Base-by-base conservation (phyloP, 2,113 vertebrate species). In the Plectropomus leopardus region DNA sequence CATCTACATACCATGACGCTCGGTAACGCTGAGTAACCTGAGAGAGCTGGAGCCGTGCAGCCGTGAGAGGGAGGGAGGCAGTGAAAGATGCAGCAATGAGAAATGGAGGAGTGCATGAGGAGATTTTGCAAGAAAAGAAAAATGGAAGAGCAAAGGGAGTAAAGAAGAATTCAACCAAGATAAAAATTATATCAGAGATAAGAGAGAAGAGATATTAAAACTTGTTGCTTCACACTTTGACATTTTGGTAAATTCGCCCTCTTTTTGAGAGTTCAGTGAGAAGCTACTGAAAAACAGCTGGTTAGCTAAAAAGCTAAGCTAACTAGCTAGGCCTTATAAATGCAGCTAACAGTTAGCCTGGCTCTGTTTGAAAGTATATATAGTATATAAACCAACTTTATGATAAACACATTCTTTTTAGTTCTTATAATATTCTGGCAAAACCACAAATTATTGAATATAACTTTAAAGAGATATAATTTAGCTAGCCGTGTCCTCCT, bases 21-120 rank as follows among this genome's bases (percentile, higher is more conserved):
- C 55, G 44, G 89, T 83, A 89, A 91, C 81, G 65, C 76, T 28
- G 61, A 76, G 89, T 80, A 91, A 93, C 86, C 89, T 80, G 88
- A 93, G 86, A 88, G 72, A 87, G 71, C 51, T 1, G 69, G 65
- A 92, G 71, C 26, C 88, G 81, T 78, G 74, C 76, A 77, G 47
- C 26, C 16, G 44, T 28, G 44, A 77, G 79, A 86, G 51, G 73
- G 24, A 65, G 61, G 19, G 66, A 77, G 44, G 71, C 40, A 69
- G 70, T 24, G 69, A 81, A 44, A 16, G 75, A 72, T 65, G 67
- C 28, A 84, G 45, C 24, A 42, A 13, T 69, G 53, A 87, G 50
- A 6, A 66, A 74, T 51, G 48, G 45, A 87, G 67, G 71, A 73
- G 71, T 36, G 23, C 7, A 24, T 3, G 55, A 58, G 19, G 17